Conservation (phyloP, 30 jellyfish, hydroid and myxozoan species). For the Aurelia sp. region DNA sequence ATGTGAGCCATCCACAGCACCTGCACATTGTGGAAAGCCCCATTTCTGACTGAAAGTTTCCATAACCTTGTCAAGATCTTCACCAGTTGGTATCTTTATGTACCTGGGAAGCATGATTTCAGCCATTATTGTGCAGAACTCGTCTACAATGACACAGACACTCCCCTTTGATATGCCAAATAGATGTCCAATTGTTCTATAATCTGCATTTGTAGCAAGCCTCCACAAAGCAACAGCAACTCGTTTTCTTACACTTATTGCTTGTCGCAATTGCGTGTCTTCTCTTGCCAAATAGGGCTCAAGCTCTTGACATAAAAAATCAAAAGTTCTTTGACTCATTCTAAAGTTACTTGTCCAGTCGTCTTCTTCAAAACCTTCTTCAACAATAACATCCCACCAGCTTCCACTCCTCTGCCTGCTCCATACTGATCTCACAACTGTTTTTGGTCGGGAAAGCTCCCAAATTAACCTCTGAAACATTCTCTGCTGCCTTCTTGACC, state of each 20-base stretch:
- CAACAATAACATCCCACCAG: no score
- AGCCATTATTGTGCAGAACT: not conserved
- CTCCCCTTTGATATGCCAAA: conserved; percentile 24
- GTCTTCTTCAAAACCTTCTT: not conserved
- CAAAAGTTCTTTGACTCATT: conserved; percentile 4
- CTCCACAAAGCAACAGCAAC: conserved; percentile 39
- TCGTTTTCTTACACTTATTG: conserved; percentile 18
- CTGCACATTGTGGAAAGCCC: conserved; percentile 24
- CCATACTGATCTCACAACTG: not conserved
- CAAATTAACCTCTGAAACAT: not conserved
- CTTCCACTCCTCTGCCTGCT: not conserved
- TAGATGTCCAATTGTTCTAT: conserved; percentile 36
- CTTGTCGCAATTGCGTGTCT: conserved; percentile 14
- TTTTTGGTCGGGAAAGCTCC: not conserved
- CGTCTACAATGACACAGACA: conserved; percentile 16
- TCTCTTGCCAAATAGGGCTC: not conserved
- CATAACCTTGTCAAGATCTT: not conserved
- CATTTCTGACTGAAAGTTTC: not conserved
- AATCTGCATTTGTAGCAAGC: conserved; percentile 28
- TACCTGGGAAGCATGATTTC: not conserved
- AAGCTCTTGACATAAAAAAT: not conserved
- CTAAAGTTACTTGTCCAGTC: conserved; percentile 23
- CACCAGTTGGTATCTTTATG: conserved; percentile 35
- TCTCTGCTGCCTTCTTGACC: not conserved
- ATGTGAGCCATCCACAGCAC: conserved; percentile 30